These are phyloP conservation scores for Aphelenchoides avenae DNA, from an alignment of 1,140 invertebrate genomes.

Conservation along the genomic window DNA sequence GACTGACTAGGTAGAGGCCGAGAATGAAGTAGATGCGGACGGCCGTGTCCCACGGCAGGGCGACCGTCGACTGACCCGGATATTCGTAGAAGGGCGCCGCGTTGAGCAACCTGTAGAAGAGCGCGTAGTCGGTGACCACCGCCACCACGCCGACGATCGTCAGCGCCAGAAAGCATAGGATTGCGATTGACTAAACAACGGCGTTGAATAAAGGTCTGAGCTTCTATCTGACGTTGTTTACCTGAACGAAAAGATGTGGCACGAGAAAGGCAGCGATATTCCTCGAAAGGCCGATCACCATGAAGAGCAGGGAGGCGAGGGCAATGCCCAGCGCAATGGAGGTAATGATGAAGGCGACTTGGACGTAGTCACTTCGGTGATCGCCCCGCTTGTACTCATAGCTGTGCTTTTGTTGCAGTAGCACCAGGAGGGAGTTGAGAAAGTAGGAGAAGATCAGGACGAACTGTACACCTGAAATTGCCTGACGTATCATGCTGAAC, in stretches of 20 bases:
- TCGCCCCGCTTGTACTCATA: conserved; percentile 15
- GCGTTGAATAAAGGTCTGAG: conserved; percentile 1
- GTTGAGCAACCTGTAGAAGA: conserved; percentile 54
- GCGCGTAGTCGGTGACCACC: conserved; percentile 44
- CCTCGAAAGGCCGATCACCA: conserved; percentile 46
- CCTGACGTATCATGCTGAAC: too few relatives aligned
- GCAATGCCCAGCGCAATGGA: conserved; percentile 39
- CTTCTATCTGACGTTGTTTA: conserved; percentile 11
- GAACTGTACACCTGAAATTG: conserved; percentile 15
- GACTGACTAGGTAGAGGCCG: conserved; percentile 29
- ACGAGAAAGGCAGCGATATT: conserved; percentile 49
- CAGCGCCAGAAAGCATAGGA: conserved; percentile 43
- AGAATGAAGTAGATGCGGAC: conserved; percentile 45
- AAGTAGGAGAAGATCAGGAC: conserved; percentile 24
- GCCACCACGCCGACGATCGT: conserved; percentile 49
- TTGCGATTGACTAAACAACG: conserved; percentile 38
- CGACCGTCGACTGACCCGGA: conserved; percentile 46
- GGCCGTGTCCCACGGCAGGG: conserved; percentile 26
- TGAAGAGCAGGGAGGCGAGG: conserved; percentile 36
- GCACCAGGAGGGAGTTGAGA: conserved; percentile 46
- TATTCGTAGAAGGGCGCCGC: conserved; percentile 51
- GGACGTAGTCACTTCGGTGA: conserved; percentile 37
- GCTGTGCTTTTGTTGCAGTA: conserved; percentile 47
- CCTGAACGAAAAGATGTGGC: conserved; percentile 55
- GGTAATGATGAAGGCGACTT: conserved; percentile 40